phyloP scores from a whole-genome alignment of 2,888 invertebrate genomes.

The Chaitophorus viminalis region DNA sequence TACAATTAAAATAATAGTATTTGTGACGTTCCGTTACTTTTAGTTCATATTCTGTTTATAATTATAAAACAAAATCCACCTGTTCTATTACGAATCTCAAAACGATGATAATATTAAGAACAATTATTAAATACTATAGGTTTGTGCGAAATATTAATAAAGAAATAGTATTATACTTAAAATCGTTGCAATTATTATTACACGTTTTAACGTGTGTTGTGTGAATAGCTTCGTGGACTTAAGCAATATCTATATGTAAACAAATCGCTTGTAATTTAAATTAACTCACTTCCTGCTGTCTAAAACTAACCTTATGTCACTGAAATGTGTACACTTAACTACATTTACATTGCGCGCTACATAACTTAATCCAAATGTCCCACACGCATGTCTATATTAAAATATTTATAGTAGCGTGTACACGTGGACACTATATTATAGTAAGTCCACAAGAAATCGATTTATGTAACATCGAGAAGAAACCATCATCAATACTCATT shows the following conservation, averaged over 20 bases:
- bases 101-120: not conserved
- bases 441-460: not conserved
- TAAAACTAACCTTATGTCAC: not conserved
- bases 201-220: not conserved
- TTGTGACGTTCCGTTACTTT: not conserved
- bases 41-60: not conserved
- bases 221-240: not conserved
- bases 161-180: too few relatives aligned
- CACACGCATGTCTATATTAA: not conserved
- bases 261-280: not conserved
- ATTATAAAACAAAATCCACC: not conserved
- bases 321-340: not conserved
- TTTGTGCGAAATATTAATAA: too few relatives aligned
- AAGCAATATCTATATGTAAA: not conserved
- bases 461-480: constrained; percentile 12
- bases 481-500: not conserved
- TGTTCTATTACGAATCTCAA: not conserved
- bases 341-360: not conserved
- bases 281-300: not conserved
- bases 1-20: constrained; percentile 15
- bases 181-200: not conserved
- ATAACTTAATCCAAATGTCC: not conserved
- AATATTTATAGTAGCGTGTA: not conserved
- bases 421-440: not conserved
- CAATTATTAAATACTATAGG: too few relatives aligned